Conservation (phyloP, 2,113 vertebrate genomes). For the Talpa occidentalis region DNA sequence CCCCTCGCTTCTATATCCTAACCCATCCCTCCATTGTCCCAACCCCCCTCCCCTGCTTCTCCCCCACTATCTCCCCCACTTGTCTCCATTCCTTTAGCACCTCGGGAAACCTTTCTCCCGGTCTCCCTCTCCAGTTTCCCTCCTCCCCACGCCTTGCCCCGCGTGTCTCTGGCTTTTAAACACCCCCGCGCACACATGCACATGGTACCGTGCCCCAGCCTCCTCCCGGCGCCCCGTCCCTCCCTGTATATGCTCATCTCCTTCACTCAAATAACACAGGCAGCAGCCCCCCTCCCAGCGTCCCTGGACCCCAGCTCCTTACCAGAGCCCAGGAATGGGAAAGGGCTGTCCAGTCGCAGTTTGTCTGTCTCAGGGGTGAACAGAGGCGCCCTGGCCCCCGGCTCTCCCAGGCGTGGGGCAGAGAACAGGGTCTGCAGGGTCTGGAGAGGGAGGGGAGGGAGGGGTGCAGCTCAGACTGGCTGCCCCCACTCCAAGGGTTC, state of each 20-base stretch:
- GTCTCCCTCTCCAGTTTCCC: neutral
- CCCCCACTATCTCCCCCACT: neutral
- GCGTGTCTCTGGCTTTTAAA: neutral
- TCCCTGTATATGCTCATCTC: too few relatives aligned
- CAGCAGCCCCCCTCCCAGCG: rapidly evolving
- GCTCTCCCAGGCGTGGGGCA: slow-evolving; percentile 90
- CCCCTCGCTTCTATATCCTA: neutral
- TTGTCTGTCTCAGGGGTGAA: slow-evolving; percentile 93
- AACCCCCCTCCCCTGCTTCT: too few relatives aligned
- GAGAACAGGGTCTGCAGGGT: slow-evolving; percentile 93
- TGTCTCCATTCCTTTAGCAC: neutral
- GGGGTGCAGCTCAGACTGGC: neutral
- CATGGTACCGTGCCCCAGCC: neutral
- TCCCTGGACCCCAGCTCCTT: slow-evolving; percentile 60
- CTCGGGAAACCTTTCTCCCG: neutral
- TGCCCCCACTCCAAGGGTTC: neutral
- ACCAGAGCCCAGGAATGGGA: slow-evolving; percentile 93
- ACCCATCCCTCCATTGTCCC: too few relatives aligned
- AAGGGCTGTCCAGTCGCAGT: slow-evolving; percentile 90
- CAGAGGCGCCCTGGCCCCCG: slow-evolving; percentile 85
- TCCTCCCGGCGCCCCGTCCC: neutral
- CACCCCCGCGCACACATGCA: rapidly evolving
- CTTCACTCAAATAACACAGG: neutral
- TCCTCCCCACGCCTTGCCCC: neutral
- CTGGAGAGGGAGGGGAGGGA: slow-evolving; percentile 61